Evolutionary conservation across 2,113 vertebrate species (phyloP).

Genomic region (Sterna hirundo): DNA sequence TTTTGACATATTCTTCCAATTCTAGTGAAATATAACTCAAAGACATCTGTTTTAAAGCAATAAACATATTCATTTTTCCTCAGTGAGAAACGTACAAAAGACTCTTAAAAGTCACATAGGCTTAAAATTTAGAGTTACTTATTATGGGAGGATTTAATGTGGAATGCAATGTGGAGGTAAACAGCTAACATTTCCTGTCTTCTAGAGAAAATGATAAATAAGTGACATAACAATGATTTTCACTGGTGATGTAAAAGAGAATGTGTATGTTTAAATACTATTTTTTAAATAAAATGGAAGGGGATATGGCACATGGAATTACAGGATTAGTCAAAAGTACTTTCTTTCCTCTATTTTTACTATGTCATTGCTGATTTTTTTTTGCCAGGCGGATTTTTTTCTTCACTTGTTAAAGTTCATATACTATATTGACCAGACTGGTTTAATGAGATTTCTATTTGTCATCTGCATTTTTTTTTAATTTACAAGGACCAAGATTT

Average conservation of each 20-base stretch:
- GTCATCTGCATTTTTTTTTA: neutral
- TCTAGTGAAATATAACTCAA: neutral
- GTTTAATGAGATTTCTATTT: neutral
- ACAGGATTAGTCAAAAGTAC: neutral
- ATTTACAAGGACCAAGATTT: neutral
- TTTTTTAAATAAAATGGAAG: neutral
- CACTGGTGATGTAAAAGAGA: neutral
- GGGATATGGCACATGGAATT: neutral
- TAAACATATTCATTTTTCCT: neutral
- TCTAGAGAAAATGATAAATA: neutral
- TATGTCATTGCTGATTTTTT: neutral
- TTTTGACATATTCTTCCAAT: neutral
- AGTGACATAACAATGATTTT: neutral
- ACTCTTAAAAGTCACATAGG: neutral
- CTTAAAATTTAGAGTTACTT: neutral
- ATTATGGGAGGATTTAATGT: neutral
- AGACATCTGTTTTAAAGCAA: neutral
- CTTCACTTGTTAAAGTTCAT: neutral
- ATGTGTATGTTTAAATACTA: neutral
- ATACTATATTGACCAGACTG: neutral
- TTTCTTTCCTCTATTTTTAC: neutral
- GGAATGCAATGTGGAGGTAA: neutral
- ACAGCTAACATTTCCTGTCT: neutral
- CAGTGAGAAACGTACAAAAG: neutral
- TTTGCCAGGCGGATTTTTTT: neutral